phyloP scores from a whole-genome alignment of 2,888 invertebrate genomes.

The Mythimna pallens region DNA sequence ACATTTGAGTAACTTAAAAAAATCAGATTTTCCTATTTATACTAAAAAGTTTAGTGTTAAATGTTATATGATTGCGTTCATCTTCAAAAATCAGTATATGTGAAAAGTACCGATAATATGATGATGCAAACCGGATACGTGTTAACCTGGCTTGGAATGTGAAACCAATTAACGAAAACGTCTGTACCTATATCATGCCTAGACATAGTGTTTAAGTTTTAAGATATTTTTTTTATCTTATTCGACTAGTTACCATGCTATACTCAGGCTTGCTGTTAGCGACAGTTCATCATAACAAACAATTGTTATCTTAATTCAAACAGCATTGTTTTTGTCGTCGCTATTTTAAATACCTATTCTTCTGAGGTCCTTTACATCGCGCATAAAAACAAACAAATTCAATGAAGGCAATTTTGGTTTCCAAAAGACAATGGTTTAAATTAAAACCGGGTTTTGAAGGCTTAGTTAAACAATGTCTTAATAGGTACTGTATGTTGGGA shows the following conservation, averaged over 20 bases:
- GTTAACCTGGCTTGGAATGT: neutral
- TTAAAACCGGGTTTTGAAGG: no score
- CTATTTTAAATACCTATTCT: constrained; percentile 20
- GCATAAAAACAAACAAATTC: constrained; percentile 3
- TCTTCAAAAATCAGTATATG: neutral
- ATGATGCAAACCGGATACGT: neutral
- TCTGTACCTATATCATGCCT: constrained; percentile 11
- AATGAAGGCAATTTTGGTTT: neutral
- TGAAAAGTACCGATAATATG: neutral
- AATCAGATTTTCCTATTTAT: neutral
- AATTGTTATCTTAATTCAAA: constrained; percentile 44
- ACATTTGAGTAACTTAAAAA: neutral
- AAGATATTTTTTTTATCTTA: constrained; percentile 17
- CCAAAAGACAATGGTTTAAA: no score
- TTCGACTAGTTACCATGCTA: constrained; percentile 29
- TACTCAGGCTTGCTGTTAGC: neutral
- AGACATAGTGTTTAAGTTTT: constrained; percentile 9
- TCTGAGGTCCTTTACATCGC: constrained; percentile 25
- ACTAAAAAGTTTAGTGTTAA: neutral
- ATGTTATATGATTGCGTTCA: neutral
- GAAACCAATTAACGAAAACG: neutral
- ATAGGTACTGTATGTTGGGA: no score
- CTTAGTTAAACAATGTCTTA: neutral
- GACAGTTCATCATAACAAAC: constrained; percentile 29
- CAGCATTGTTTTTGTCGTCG: constrained; percentile 46